Conservation (phyloP, 2,113 vertebrate genomes). For the Vulpes vulpes region DNA sequence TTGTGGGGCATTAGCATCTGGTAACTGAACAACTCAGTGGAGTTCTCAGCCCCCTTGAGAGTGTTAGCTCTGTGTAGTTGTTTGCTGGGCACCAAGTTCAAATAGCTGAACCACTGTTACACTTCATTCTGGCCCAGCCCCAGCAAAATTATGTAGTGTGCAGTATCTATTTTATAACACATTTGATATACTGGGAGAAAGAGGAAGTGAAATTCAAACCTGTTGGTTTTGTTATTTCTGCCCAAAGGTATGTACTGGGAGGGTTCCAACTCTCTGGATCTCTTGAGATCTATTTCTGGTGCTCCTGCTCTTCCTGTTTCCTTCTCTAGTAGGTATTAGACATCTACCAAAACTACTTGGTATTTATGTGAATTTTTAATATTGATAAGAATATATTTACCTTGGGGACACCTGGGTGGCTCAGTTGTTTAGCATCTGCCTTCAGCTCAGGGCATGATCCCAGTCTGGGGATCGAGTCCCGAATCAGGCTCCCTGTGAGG, state of each 20-base stretch:
- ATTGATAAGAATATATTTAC: neutral
- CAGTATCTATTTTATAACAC: slow-evolving; percentile 3
- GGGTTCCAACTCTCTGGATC: neutral
- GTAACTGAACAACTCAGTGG: neutral
- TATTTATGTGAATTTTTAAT: neutral
- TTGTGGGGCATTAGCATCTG: neutral
- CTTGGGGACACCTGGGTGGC: too few relatives aligned
- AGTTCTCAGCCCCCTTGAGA: neutral
- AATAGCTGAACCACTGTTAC: neutral
- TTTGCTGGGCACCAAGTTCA: neutral
- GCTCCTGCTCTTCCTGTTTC: neutral
- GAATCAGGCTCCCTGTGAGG: too few relatives aligned
- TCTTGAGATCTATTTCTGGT: neutral
- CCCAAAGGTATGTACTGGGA: neutral
- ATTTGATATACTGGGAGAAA: neutral
- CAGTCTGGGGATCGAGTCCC: too few relatives aligned
- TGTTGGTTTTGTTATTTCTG: slow-evolving; percentile 6
- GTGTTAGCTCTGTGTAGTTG: neutral
- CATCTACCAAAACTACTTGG: neutral
- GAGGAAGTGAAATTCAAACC: slow-evolving; percentile 9
- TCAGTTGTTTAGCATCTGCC: too few relatives aligned
- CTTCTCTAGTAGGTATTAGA: neutral
- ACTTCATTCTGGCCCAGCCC: neutral
- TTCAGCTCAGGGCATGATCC: too few relatives aligned
- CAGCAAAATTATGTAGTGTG: neutral